phyloP scores from a whole-genome alignment of 2,113 vertebrate species.

The Isurus oxyrinchus region DNA sequence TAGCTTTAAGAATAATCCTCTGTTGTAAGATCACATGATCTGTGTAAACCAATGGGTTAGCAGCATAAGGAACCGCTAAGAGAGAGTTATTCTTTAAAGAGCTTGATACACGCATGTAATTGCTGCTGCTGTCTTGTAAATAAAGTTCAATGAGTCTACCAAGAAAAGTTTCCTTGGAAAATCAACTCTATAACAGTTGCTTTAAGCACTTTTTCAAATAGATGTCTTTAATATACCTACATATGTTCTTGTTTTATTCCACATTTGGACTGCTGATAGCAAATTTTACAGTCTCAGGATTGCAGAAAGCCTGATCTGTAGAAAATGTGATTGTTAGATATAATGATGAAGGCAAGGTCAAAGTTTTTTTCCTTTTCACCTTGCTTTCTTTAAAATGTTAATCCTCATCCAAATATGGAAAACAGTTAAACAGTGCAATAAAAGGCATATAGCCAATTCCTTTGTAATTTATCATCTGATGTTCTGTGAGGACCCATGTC shows the following conservation, averaged over 20 bases:
- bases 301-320: background rate
- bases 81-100: no score
- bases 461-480: slow-evolving; percentile 9
- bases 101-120: no score
- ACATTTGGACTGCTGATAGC: background rate
- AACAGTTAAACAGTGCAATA: background rate
- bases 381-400: background rate
- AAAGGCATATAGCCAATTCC: background rate
- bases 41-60: no score
- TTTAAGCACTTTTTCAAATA: background rate
- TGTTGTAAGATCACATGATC: no score
- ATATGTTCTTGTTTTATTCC: background rate
- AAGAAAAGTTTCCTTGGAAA: no score
- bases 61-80: no score
- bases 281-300: background rate
- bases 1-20: no score
- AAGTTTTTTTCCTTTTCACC: background rate
- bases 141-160: no score
- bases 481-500: background rate
- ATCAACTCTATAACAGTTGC: no score
- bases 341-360: background rate
- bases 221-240: background rate
- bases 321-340: background rate
- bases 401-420: background rate
- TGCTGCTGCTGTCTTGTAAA: no score